phyloP scores from a whole-genome alignment of 2,888 invertebrate species.

The Pristionchus mayeri region DNA sequence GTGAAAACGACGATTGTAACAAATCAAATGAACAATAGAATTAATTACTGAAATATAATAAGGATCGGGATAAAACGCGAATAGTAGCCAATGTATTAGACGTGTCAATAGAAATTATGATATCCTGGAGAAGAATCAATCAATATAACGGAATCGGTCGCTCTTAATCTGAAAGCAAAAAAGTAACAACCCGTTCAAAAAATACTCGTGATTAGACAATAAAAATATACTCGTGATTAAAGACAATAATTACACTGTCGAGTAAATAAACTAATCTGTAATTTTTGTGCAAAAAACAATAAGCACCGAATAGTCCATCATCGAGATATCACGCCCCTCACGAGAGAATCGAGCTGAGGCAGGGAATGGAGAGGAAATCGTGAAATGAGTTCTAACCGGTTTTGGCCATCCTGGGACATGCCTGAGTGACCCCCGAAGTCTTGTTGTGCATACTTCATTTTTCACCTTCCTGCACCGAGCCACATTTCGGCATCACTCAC shows the following conservation, averaged over 20 bases:
- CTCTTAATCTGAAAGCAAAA: slow-evolving; percentile 60
- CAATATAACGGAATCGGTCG: slow-evolving; percentile 66
- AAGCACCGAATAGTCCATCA: slow-evolving; percentile 29
- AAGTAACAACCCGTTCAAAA: not conserved
- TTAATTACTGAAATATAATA: not conserved
- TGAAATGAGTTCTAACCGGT: too few relatives aligned
- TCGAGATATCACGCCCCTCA: too few relatives aligned
- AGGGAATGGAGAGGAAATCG: too few relatives aligned
- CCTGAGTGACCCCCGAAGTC: too few relatives aligned
- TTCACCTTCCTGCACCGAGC: too few relatives aligned
- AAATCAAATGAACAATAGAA: not conserved
- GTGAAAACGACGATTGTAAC: not conserved
- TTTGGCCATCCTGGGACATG: too few relatives aligned
- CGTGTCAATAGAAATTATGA: not conserved
- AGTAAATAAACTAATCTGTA: not conserved
- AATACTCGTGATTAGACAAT: not conserved
- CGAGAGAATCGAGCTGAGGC: too few relatives aligned
- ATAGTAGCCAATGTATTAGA: slow-evolving; percentile 15
- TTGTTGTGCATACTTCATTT: too few relatives aligned
- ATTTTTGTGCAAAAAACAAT: not conserved
- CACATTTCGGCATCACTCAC: too few relatives aligned
- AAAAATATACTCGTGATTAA: not conserved
- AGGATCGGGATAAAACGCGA: not conserved
- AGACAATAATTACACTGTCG: not conserved
- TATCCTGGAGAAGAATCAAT: slow-evolving; percentile 52